Conservation (phyloP, 92 coral and sea anemone species). For the Porites cylindrica region DNA sequence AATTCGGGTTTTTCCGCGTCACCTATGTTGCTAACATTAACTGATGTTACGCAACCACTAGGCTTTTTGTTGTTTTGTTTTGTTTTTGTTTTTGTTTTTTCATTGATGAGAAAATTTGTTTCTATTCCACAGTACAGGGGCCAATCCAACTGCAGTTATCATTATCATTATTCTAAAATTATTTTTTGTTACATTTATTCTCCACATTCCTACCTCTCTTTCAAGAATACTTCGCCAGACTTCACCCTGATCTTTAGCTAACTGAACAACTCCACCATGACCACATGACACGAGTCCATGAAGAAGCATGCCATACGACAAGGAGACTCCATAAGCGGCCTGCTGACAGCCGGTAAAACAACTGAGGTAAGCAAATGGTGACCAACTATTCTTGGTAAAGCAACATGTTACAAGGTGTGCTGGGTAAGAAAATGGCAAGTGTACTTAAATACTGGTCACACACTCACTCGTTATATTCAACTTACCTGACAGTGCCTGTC, state of each 20-base stretch:
- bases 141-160: not conserved
- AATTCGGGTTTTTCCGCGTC: too few relatives aligned
- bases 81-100: too few relatives aligned
- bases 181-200: not conserved
- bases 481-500: conserved; percentile 67
- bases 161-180: too few relatives aligned
- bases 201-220: conserved; percentile 60
- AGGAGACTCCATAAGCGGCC: conserved; percentile 70
- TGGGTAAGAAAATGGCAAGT: not conserved
- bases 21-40: too few relatives aligned
- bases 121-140: not conserved
- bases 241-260: conserved; percentile 61
- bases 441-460: too few relatives aligned
- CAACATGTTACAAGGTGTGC: not conserved
- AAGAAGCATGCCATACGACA: conserved; percentile 84
- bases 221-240: conserved; percentile 76
- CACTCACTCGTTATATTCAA: not conserved
- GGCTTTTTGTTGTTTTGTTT: too few relatives aligned
- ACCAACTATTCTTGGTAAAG: not conserved
- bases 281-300: conserved; percentile 78
- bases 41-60: too few relatives aligned
- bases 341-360: not conserved
- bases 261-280: conserved; percentile 64
- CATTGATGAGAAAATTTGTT: too few relatives aligned
- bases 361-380: too few relatives aligned